Evolutionary conservation across 1,140 invertebrate genomes (phyloP).

Genomic region (Drosophila chauvacae): DNA sequence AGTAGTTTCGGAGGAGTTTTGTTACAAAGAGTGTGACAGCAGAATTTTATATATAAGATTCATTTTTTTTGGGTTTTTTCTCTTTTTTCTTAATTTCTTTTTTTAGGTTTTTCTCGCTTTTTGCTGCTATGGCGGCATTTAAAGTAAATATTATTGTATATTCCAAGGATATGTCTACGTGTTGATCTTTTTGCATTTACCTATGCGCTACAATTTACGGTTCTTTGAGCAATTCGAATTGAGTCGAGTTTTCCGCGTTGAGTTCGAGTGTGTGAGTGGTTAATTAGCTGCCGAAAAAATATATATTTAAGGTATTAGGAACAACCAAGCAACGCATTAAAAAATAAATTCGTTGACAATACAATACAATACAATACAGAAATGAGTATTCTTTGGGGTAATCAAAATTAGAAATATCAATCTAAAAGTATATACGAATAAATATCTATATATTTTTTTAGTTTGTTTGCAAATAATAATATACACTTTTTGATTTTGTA

Average conservation of each 20-base stretch:
- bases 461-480: conserved; percentile 56
- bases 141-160: conserved; percentile 84
- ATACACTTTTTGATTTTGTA: conserved; percentile 40
- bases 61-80: conserved; percentile 34
- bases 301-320: conserved; percentile 55
- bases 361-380: conserved; percentile 56
- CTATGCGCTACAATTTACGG: conserved; percentile 65
- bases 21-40: no score
- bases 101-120: conserved; percentile 33
- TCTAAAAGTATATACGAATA: conserved; percentile 39
- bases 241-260: conserved; percentile 45
- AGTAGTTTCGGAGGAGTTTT: no score
- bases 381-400: conserved; percentile 79
- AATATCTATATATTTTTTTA: conserved; percentile 23
- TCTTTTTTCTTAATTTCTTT: conserved; percentile 22
- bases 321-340: conserved; percentile 60
- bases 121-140: conserved; percentile 74
- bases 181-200: conserved; percentile 76
- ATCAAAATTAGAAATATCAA: conserved; percentile 41
- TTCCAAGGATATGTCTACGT: conserved; percentile 84
- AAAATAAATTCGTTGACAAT: conserved; percentile 72
- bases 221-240: conserved; percentile 73
- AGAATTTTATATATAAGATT: no score
- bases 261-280: conserved; percentile 13
- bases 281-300: conserved; percentile 53